These are phyloP conservation scores for Paramisgurnus dabryanus DNA, from an alignment of 2,113 vertebrate species.

Conservation along the genomic window DNA sequence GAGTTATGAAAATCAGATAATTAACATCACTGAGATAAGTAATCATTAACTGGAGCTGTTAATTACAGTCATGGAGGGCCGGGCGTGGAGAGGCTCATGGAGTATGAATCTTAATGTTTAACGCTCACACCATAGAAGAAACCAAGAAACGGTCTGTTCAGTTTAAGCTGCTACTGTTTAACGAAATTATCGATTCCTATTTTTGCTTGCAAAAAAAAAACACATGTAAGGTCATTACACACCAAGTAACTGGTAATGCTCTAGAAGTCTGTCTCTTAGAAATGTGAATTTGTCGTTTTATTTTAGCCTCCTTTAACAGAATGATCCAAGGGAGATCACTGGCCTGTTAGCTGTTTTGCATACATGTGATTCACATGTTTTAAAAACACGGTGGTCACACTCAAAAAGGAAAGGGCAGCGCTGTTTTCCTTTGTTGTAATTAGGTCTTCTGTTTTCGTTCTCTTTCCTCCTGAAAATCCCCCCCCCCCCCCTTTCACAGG, in stretches of 20 bases:
- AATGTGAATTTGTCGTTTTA: slow-evolving; percentile 47
- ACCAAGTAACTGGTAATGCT: neutral
- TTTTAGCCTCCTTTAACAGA: slow-evolving; percentile 27
- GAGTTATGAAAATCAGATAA: slow-evolving; percentile 99
- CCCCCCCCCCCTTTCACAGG: slow-evolving; percentile 86
- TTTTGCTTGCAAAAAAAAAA: slow-evolving; percentile 60
- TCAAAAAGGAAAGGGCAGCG: slow-evolving; percentile 67
- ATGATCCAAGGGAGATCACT: slow-evolving; percentile 46
- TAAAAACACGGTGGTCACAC: slow-evolving; percentile 58
- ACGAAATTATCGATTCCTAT: slow-evolving; percentile 72
- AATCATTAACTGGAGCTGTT: slow-evolving; percentile 99
- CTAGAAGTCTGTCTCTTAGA: slow-evolving; percentile 6
- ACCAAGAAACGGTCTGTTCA: too few species aligned
- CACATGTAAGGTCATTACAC: slow-evolving; percentile 2
- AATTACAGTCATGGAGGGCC: slow-evolving; percentile 88
- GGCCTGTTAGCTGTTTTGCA: slow-evolving; percentile 43
- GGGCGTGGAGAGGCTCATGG: slow-evolving; percentile 75
- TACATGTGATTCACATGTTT: slow-evolving; percentile 47
- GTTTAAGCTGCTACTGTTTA: slow-evolving; percentile 82
- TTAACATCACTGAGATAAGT: slow-evolving; percentile 96
- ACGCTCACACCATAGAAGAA: slow-evolving; percentile 66
- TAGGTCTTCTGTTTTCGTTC: slow-evolving; percentile 80
- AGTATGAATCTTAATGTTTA: slow-evolving; percentile 87
- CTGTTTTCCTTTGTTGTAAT: slow-evolving; percentile 81
- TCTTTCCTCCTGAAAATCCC: slow-evolving; percentile 72